Base-by-base conservation (phyloP, 2,113 vertebrate genomes). In the Pardalotus punctatus region DNA sequence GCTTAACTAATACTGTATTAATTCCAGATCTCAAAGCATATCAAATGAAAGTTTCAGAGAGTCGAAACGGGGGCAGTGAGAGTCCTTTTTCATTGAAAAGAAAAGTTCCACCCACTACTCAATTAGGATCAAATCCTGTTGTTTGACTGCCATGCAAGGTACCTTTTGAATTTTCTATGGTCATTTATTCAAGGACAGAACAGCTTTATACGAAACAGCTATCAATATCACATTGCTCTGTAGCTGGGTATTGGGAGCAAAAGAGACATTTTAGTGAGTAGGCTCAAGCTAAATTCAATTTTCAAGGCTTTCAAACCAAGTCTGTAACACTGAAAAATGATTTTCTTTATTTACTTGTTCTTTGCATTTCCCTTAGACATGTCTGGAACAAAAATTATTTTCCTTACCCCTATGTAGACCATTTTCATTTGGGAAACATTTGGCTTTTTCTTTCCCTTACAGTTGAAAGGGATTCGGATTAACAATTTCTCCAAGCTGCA, bases 381-480 rank as follows among this genome's bases (percentile, higher is more conserved):
- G 31, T 64, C 80, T 88, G 72, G 53, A 92, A 90, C n/a, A 93
- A 83, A 88, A 96, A 85, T 60, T 69, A 80, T 85, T 95, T 95
- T 87, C 58, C 81, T 94, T 91, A 79, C 14, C 40, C 61, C 47
- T 40, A 3, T 45, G 40, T 72, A 80, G 86, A 54, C 27, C 36
- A 74, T 88, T 93, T 94, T 83, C 9, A 60, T 88, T 88, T 83
- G 31, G 16, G 65, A 96, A 95, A 86, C 2, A 53, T 71, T 89
- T 89, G 51, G 28, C 42, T 60, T 78, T 96, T 92, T 89, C 36
- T 78, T 86, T n/a, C 50, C 9, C 36, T 81, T 86, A 38, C 25
- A 92, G 36, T 74, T 86, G 82, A 91, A 95, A 96, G 25, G 5
- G 51, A 88, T 76, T 90, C 53, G 85, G 56, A 91, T 92, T 90